Conservation (phyloP, 1,140 invertebrate genomes). For the Anastrepha ludens region DNA sequence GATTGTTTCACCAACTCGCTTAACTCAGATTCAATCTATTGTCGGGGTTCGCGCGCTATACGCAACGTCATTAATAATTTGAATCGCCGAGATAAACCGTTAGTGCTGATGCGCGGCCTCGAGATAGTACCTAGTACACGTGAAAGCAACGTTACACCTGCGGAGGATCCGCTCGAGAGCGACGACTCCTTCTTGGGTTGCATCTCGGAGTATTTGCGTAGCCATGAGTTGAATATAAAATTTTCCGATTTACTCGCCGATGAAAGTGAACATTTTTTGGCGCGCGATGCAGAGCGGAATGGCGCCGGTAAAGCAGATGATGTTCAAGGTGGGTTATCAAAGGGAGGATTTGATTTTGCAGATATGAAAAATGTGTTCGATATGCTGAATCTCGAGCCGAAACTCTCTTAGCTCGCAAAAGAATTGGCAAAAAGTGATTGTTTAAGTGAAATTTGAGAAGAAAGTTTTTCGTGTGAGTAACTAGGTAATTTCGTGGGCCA, state of each 20-base stretch:
- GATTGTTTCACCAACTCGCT: slow-evolving; percentile 61
- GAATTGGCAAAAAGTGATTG: no score
- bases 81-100: slow-evolving; percentile 65
- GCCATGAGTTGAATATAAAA: slow-evolving; percentile 82
- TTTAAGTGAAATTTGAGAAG: no score
- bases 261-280: slow-evolving; percentile 57
- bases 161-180: slow-evolving; percentile 14
- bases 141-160: slow-evolving; percentile 55
- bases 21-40: slow-evolving; percentile 64
- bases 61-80: slow-evolving; percentile 67
- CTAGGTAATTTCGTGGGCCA: no score
- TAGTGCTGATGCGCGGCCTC: slow-evolving; percentile 67
- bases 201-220: slow-evolving; percentile 80
- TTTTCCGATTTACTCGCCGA: slow-evolving; percentile 77
- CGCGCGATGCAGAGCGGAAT: slow-evolving; percentile 55
- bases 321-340: slow-evolving; percentile 54
- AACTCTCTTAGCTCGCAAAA: no score
- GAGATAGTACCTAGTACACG: slow-evolving; percentile 73
- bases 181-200: slow-evolving; percentile 73
- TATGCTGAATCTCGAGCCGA: no score
- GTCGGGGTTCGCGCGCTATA: slow-evolving; percentile 68
- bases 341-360: neutral
- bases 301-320: neutral
- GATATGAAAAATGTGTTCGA: neutral
- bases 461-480: no score